Base-by-base conservation (phyloP, 2,888 invertebrate genomes). In the Dasypogon diadema region DNA sequence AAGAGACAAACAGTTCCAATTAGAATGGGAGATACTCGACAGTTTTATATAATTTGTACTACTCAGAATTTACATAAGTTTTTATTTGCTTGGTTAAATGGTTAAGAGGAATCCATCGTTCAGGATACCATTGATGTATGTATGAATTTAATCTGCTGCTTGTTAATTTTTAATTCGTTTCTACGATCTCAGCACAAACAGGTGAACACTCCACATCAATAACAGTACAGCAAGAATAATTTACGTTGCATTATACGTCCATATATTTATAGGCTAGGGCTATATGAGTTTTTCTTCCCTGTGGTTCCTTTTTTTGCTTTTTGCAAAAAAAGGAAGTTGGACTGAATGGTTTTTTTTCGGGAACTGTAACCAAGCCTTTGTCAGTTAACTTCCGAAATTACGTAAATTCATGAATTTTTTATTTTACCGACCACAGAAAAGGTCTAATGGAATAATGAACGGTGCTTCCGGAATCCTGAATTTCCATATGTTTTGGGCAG, bases 391-490 rank as follows among this genome's bases (percentile, higher is more conserved):
- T 65, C 65, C 65, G 65, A 65, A 65, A 65, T 65, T 65, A 65
- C 65, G 65, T 65, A 65, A 65, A 65, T 65, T 65, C 65, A 65
- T 65, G 65, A 42, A 65, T 65, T 65, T 65, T 65, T 65, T 65
- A 65, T 65, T 65, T 48, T 65, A 65, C 46, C 65, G 48, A 46
- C 65, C 65, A 42, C 65, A 65, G 65, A 65, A 65, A 65, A 65
- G 65, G 65, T 65, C 65, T 65, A 65, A 65, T 65, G 65, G 65
- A 65, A 65, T 65, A 65, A 65, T 65, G 65, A 65, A 65, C 65
- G 37, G 46, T 48, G 65, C 22, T 65, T 65, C 65, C 65, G 48
- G 65, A 24, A 65, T 16, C 10, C 24, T 46, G 16, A 5, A 42
- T n/a, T n/a, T 48, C 65, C 24, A 65, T 37, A 46, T 46, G 48